These are phyloP conservation scores for Eumerus sabulonum DNA, from an alignment of 2,888 invertebrate species.

Conservation along the genomic window DNA sequence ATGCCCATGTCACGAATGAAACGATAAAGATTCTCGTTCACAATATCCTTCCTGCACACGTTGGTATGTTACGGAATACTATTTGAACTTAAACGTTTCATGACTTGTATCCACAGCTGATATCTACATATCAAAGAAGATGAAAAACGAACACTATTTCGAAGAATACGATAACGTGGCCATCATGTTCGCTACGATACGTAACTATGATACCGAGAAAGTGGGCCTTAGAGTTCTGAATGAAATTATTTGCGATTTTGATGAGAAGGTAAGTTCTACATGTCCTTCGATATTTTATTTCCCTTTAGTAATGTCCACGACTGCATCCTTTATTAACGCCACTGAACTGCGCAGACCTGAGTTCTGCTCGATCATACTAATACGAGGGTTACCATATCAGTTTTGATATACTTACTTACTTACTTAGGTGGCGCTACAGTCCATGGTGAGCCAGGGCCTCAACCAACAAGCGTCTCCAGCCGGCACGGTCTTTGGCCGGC, in stretches of 20 bases:
- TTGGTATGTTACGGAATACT: constrained; percentile 83
- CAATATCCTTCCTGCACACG: constrained; percentile 95
- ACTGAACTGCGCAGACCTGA: too few species aligned
- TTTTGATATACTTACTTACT: too few species aligned
- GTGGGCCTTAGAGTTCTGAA: constrained; percentile 88
- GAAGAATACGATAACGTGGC: constrained; percentile 93
- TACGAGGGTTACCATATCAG: too few species aligned
- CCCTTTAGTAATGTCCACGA: too few species aligned
- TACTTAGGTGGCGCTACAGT: too few species aligned
- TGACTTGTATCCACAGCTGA: constrained; percentile 83
- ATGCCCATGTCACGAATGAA: constrained; percentile 90
- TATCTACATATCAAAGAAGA: constrained; percentile 86
- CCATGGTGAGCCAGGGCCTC: too few species aligned
- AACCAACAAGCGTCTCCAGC: too few species aligned
- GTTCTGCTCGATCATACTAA: too few species aligned
- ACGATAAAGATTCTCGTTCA: constrained; percentile 93
- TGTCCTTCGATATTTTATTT: too few species aligned
- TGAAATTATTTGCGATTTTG: constrained; percentile 95
- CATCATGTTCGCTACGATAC: constrained; percentile 97
- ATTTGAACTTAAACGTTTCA: background rate
- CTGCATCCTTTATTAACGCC: too few species aligned
- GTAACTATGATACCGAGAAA: constrained; percentile 85
- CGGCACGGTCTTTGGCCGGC: too few species aligned
- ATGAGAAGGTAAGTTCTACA: constrained; percentile 83
- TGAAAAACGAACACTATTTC: constrained; percentile 88